Evolutionary conservation across 92 coral and sea anemone species (phyloP).

Genomic region (Galaxea fascicularis): DNA sequence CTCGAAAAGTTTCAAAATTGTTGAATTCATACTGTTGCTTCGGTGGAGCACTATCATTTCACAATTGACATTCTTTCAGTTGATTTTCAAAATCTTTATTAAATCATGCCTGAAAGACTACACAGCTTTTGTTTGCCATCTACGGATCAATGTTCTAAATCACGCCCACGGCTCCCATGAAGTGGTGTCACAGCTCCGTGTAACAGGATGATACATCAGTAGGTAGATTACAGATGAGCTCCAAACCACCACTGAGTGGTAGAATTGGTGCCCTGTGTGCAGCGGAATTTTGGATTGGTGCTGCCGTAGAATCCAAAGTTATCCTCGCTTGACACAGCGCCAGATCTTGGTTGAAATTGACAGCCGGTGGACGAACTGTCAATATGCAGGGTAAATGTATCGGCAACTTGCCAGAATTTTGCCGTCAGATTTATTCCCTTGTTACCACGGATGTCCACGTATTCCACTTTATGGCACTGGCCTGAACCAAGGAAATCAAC

Average conservation of each 20-base stretch:
- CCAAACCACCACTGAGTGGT: slow-evolving; percentile 45
- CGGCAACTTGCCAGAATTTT: slow-evolving; percentile 1
- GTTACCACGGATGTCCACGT: slow-evolving; percentile 13
- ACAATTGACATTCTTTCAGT: too few relatives aligned
- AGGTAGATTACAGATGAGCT: too few relatives aligned
- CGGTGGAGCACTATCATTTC: too few relatives aligned
- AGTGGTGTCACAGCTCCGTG: too few relatives aligned
- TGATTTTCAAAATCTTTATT: too few relatives aligned
- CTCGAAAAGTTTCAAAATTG: too few relatives aligned
- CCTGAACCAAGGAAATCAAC: neutral
- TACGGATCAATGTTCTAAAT: too few relatives aligned
- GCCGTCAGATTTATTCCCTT: neutral
- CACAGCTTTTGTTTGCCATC: too few relatives aligned
- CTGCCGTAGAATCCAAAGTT: neutral
- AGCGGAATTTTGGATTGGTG: slow-evolving; percentile 14
- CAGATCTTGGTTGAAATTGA: slow-evolving; percentile 3
- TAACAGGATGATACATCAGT: too few relatives aligned
- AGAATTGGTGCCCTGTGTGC: neutral
- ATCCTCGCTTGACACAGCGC: slow-evolving; percentile 20
- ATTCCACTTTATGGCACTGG: neutral
- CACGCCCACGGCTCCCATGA: too few relatives aligned
- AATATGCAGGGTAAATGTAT: neutral
- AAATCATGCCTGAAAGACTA: too few relatives aligned
- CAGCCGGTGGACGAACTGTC: neutral
- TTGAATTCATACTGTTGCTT: too few relatives aligned